A percentile compares a stretch with the other conserved stretches of the same genome.
Evolutionary conservation across 2,888 invertebrate species (phyloP).

Genomic region (Coelinius sp.): DNA sequence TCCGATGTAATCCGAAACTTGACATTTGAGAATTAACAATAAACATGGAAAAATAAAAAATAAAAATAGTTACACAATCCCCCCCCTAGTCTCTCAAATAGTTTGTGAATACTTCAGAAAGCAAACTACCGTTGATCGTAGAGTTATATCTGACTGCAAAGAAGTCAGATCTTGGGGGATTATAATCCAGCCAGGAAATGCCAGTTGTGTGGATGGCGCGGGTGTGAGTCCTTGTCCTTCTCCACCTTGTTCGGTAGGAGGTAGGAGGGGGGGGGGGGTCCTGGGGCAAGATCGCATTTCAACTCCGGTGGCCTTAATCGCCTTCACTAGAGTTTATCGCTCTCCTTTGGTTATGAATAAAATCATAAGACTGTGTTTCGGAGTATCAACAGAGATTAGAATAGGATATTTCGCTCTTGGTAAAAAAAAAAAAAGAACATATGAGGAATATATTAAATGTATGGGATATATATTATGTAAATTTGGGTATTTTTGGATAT

Average conservation of each 20-base stretch:
- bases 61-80: background rate
- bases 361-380: background rate
- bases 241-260: background rate
- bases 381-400: background rate
- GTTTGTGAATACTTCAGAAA: background rate
- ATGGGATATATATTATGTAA: no score
- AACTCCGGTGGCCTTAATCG: slow-evolving; percentile 63
- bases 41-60: background rate
- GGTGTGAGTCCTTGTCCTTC: slow-evolving; percentile 46
- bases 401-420: slow-evolving; percentile 57
- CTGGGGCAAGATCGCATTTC: slow-evolving; percentile 56
- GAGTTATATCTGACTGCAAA: slow-evolving; percentile 36
- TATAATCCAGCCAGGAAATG: slow-evolving; percentile 43
- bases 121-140: slow-evolving; percentile 51
- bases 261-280: slow-evolving; percentile 15
- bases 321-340: slow-evolving; percentile 37
- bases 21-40: background rate
- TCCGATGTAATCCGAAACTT: background rate
- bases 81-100: background rate
- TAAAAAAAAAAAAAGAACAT: no score
- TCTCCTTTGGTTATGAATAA: slow-evolving; percentile 28
- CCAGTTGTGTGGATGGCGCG: slow-evolving; percentile 47
- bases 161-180: slow-evolving; percentile 23
- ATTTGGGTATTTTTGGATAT: no score
- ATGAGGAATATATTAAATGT: no score